Evolutionary conservation across 2,888 invertebrate genomes (phyloP).

Genomic region (Catotricha subobsoleta): DNA sequence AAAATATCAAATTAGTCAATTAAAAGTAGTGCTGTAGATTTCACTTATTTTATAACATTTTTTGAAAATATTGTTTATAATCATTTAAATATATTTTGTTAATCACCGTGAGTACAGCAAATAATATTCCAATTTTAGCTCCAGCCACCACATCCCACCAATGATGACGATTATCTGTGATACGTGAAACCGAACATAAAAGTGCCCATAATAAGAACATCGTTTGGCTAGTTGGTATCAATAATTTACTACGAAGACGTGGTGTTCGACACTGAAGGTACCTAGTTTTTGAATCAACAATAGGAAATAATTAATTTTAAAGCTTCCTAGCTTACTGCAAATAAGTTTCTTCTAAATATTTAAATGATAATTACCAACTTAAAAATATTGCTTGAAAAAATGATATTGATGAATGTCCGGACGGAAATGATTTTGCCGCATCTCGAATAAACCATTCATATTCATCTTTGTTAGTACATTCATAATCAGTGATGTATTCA

Average conservation of each 20-base stretch:
- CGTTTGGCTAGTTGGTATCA: slow-evolving; percentile 44
- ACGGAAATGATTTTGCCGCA: slow-evolving; percentile 52
- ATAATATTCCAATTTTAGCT: slow-evolving; percentile 36
- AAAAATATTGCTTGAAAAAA: slow-evolving; percentile 47
- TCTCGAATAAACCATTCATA: slow-evolving; percentile 42
- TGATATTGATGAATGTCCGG: slow-evolving; percentile 55
- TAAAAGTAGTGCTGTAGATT: too few species aligned
- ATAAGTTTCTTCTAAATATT: not conserved
- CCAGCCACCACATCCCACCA: slow-evolving; percentile 66
- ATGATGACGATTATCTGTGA: slow-evolving; percentile 57
- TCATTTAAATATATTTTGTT: too few species aligned
- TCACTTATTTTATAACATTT: too few species aligned
- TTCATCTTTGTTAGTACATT: slow-evolving; percentile 42
- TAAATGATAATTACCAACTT: slow-evolving; percentile 32
- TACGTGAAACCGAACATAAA: slow-evolving; percentile 45
- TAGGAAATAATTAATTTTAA: too few species aligned
- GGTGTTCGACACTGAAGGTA: slow-evolving; percentile 39
- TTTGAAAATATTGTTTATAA: too few species aligned
- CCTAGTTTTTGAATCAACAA: too few species aligned
- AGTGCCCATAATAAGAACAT: slow-evolving; percentile 42
- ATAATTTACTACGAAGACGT: slow-evolving; percentile 20
- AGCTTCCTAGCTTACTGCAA: not conserved
- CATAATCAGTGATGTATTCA: slow-evolving; percentile 39
- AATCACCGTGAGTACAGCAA: slow-evolving; percentile 42
- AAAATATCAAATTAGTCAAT: not conserved